phyloP scores from a whole-genome alignment of 2,113 vertebrate species.

The Crotalus tigris region DNA sequence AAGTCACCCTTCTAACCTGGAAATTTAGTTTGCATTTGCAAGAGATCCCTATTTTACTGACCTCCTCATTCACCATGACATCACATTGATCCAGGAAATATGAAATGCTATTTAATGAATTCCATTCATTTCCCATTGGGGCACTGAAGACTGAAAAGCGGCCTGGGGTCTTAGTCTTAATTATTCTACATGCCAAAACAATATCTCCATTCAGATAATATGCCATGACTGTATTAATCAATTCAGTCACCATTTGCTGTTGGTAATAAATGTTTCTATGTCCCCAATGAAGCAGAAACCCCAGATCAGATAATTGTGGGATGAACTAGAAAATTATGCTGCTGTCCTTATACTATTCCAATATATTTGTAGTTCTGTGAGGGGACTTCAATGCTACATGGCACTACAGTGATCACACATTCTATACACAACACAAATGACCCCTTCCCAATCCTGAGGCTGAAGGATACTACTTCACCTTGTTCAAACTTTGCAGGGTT shows the following conservation, averaged over 20 bases:
- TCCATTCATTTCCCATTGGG: not conserved
- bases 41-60: not conserved
- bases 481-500: not conserved
- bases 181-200: not conserved
- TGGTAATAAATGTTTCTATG: not conserved
- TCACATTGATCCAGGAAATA: not conserved
- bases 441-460: not conserved
- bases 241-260: not conserved
- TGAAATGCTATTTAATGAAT: not conserved
- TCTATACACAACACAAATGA: not conserved
- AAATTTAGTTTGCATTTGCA: not conserved
- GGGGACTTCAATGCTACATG: not conserved
- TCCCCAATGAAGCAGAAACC: not conserved
- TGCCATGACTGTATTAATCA: not conserved
- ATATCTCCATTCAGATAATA: not conserved
- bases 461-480: not conserved
- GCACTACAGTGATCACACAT: not conserved
- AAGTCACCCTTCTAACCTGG: not conserved
- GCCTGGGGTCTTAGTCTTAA: not conserved
- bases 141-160: not conserved
- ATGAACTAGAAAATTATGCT: not conserved
- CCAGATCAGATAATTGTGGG: not conserved
- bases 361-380: not conserved
- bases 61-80: not conserved
- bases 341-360: not conserved